Base-by-base conservation (phyloP, 1,140 invertebrate genomes). In the Chelonus insularis region DNA sequence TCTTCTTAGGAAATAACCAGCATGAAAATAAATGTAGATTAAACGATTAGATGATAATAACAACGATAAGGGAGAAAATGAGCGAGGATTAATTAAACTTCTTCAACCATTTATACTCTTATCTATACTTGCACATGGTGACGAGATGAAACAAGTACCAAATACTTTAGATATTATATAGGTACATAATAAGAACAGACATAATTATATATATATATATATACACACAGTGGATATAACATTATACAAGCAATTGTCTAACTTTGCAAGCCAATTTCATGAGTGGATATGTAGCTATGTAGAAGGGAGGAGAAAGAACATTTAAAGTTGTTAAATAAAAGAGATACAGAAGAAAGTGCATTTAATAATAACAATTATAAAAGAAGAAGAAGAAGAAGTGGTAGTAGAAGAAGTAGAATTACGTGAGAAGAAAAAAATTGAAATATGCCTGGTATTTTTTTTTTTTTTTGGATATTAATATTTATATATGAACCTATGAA, bases 81-180 rank as follows among this genome's bases (percentile, higher is more conserved):
- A n/a, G n/a, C n/a, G n/a, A n/a, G n/a, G n/a, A n/a, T n/a, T n/a
- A n/a, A n/a, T n/a, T n/a, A n/a, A n/a, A n/a, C n/a, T n/a, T n/a
- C n/a, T n/a, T n/a, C 29, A 57, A 16, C 39, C 14, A 9, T 52
- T 16, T 23, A 34, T 25, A 52, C 12, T 14, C 6, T 23, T 12
- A 52, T 52, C 34, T 52, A 25, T 52, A 52, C n/a, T 36, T 32
- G 50, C 34, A 52, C 50, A 52, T 52, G 34, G 36, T 52, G 29
- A 52, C 29, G 36, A 52, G 50, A 52, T 52, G 50, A 23, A 52
- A 52, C 20, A 52, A 52, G 50, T 52, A 36, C 36, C 23, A 52
- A 52, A 34, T 8, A 52, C 50, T 52, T 52, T 11, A 12, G 11
- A n/a, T 21, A 11, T 12, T 29, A 21, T 52, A 36, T 52, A 32